Evolutionary conservation across 2,797 vertebrate genomes (phyloP), one percentile per base, ranked within the genome.

Genomic region (Gymnothorax javanicus): DNA sequence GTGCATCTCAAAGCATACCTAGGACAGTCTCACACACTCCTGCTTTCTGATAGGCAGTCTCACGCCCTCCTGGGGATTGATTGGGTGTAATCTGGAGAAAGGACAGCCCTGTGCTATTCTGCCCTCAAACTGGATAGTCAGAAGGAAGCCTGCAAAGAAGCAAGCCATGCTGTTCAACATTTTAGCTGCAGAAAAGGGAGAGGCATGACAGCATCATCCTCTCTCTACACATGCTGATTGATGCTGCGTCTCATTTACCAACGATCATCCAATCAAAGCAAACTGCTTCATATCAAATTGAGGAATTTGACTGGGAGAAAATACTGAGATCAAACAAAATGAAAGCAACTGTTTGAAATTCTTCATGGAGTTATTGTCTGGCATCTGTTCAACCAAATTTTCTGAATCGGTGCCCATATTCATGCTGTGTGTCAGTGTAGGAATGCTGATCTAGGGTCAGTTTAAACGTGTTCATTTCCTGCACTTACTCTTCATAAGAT

Each of bases 11-110:
- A n/a, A n/a, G n/a, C n/a, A n/a, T n/a, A n/a, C n/a, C n/a, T 93
- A 97, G 96, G 96, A 96, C 91, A 93, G 93, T 54, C n/a, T 7
- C 50, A 62, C 67, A n/a, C 7, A 57, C 23, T n/a, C 8, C 20
- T n/a, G 20, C n/a, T 20, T 8, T 9, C 58, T n/a, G 62, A 59
- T 59, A 13, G 13, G 9, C 13, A 59, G 8, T 9, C 13, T 13
- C 59, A 59, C 58, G 13, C 62, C 58, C 58, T 59, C 4, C 58
- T 59, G 4, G 7, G 58, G 15, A 15, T 5, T 62, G 60, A 62
- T 62, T 15, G 62, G 62, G 4, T 43, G 33, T 43, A 43, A 43
- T 43, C 33, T 43, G 33, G 1, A 43, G 33, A 43, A 43, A 43
- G 33, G 33, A 43, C 33, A 43, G 33, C 33, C 33, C 33, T 43